phyloP scores from a whole-genome alignment of 2,797 vertebrate species.

The Synaphobranchus kaupii region DNA sequence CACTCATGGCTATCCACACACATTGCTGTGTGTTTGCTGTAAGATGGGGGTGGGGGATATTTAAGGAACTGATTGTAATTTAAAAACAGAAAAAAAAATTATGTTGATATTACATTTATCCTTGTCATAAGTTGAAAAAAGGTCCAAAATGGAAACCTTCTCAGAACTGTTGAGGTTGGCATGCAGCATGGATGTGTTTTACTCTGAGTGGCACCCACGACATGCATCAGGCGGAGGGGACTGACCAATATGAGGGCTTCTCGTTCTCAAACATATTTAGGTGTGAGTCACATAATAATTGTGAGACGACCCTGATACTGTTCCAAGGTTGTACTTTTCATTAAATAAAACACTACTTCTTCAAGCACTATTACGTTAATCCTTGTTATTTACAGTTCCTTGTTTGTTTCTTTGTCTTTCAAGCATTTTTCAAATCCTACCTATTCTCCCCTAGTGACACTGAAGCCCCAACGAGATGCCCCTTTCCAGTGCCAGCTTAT shows the following conservation, averaged over 20 bases:
- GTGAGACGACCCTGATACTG: slow-evolving; percentile 46
- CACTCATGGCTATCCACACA: not conserved
- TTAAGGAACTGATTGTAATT: not conserved
- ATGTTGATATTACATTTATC: not conserved
- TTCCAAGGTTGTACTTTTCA: slow-evolving; percentile 53
- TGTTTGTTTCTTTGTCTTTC: not conserved
- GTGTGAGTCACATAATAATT: slow-evolving; percentile 48
- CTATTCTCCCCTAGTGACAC: not conserved
- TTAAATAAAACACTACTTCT: slow-evolving; percentile 71
- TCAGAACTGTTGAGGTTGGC: slow-evolving; percentile 27
- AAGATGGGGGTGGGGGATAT: slow-evolving; percentile 42
- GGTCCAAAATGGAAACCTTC: not conserved
- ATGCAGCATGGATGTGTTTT: slow-evolving; percentile 43
- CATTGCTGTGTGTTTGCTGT: slow-evolving; percentile 56
- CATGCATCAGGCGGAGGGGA: not conserved
- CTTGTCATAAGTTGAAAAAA: not conserved
- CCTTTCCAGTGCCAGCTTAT: not conserved
- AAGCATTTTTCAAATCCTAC: not conserved
- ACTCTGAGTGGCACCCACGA: not conserved
- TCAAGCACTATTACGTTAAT: slow-evolving; percentile 31
- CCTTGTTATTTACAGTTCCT: not conserved
- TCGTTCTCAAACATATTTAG: slow-evolving; percentile 18
- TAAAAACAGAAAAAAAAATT: not conserved
- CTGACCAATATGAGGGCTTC: slow-evolving; percentile 40
- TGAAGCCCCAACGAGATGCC: not conserved